Evolutionary conservation across 2,888 invertebrate genomes (phyloP).

Genomic region (Argynnis bischoffii): DNA sequence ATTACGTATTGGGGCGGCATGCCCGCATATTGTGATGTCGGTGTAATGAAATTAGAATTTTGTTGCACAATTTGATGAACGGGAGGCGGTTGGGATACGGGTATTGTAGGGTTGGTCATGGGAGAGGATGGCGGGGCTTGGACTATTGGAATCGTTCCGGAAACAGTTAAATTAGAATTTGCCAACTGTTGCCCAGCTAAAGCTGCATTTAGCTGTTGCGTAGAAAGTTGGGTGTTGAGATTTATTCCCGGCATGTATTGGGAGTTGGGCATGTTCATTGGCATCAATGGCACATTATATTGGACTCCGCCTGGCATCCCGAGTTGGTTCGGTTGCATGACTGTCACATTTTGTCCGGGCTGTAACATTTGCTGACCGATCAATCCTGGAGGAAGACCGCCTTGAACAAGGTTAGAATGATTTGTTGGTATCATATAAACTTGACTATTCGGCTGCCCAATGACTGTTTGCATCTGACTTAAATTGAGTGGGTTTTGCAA

Average conservation of each 20-base stretch:
- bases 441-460: slow-evolving; percentile 73
- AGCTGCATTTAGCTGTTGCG: slow-evolving; percentile 74
- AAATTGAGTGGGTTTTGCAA: slow-evolving; percentile 72
- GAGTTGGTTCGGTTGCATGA: slow-evolving; percentile 75
- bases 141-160: slow-evolving; percentile 69
- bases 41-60: slow-evolving; percentile 62
- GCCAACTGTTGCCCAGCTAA: slow-evolving; percentile 66
- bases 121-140: slow-evolving; percentile 67
- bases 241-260: slow-evolving; percentile 75
- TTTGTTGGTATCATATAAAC: slow-evolving; percentile 78
- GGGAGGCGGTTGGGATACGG: slow-evolving; percentile 59
- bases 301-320: slow-evolving; percentile 71
- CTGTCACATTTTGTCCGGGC: slow-evolving; percentile 72
- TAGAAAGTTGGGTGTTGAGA: slow-evolving; percentile 70
- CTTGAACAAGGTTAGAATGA: slow-evolving; percentile 66
- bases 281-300: slow-evolving; percentile 73
- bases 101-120: slow-evolving; percentile 55
- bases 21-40: slow-evolving; percentile 65
- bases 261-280: slow-evolving; percentile 71
- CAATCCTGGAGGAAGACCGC: slow-evolving; percentile 60
- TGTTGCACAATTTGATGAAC: slow-evolving; percentile 67
- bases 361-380: slow-evolving; percentile 69
- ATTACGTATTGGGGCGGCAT: slow-evolving; percentile 73
- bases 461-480: slow-evolving; percentile 66
- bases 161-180: slow-evolving; percentile 58